Evolutionary conservation across 2,797 vertebrate genomes (phyloP).

Genomic region (Lerista edwardsae): DNA sequence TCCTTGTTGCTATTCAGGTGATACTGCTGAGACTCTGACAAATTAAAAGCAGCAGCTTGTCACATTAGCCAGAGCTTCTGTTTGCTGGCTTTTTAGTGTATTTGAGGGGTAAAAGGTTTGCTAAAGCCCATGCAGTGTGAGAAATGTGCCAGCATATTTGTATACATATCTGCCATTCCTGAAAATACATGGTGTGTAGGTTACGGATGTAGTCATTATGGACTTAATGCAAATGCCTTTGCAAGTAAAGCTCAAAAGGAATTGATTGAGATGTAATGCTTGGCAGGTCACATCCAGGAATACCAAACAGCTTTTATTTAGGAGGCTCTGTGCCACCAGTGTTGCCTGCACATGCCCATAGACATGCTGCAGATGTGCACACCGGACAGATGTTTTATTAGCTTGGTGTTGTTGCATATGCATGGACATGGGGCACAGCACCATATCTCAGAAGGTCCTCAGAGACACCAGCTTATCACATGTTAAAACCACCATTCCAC

Average conservation of each 20-base stretch:
- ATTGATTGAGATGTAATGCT: neutral
- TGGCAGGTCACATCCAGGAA: neutral
- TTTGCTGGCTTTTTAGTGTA: neutral
- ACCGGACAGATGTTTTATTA: neutral
- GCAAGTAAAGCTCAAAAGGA: neutral
- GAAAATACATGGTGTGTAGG: neutral
- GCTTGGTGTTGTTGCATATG: neutral
- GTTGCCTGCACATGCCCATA: neutral
- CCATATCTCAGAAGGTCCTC: neutral
- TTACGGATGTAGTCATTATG: neutral
- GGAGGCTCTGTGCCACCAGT: neutral
- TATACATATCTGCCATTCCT: neutral
- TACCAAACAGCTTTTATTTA: neutral
- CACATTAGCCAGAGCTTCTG: neutral
- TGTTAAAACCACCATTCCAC: neutral
- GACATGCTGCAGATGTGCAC: neutral
- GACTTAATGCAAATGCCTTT: neutral
- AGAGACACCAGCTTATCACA: neutral
- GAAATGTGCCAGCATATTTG: conserved; percentile 3
- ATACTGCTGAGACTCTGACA: conserved; percentile 14
- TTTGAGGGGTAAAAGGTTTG: neutral
- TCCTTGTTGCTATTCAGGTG: conserved; percentile 7
- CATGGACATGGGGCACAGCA: neutral
- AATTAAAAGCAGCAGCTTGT: conserved; percentile 31
- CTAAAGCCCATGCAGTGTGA: neutral